A percentile compares a stretch with the other conserved stretches of the same genome.
Conservation (phyloP, 2,888 invertebrate genomes). For the Noctua fimbriata region DNA sequence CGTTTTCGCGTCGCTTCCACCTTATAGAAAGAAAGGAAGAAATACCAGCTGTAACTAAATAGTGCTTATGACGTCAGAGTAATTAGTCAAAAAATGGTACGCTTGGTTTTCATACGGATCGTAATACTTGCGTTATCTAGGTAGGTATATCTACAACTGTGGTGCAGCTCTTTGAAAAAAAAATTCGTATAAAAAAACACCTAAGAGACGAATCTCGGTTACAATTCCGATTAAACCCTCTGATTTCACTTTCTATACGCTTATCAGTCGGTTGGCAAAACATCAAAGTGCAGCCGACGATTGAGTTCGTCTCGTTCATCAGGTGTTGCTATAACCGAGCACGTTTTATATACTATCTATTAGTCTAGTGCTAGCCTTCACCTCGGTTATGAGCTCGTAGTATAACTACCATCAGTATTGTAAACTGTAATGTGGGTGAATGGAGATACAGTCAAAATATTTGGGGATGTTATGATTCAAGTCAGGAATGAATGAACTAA, state of each 20-base stretch:
- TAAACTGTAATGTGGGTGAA: background rate
- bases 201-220: background rate
- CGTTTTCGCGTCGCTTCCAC: too few relatives aligned
- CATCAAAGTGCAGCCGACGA: constrained; percentile 63
- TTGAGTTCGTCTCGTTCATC: constrained; percentile 53
- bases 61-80: too few relatives aligned
- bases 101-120: too few relatives aligned
- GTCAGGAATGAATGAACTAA: too few relatives aligned
- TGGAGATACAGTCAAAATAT: background rate
- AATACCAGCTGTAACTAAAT: too few relatives aligned
- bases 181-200: too few relatives aligned
- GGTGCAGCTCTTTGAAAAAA: too few relatives aligned
- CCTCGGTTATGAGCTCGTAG: background rate
- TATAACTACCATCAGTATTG: background rate
- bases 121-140: too few relatives aligned
- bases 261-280: constrained; percentile 52
- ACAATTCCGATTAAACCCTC: constrained; percentile 14
- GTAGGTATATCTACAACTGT: too few relatives aligned
- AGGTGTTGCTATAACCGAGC: constrained; percentile 42
- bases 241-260: background rate
- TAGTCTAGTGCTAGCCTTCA: constrained; percentile 28
- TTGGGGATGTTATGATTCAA: background rate
- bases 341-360: constrained; percentile 7
- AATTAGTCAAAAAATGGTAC: too few relatives aligned
- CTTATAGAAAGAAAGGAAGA: too few relatives aligned